These are phyloP conservation scores for Drosophila falleni DNA, from an alignment of 2,888 invertebrate species.

Conservation along the genomic window DNA sequence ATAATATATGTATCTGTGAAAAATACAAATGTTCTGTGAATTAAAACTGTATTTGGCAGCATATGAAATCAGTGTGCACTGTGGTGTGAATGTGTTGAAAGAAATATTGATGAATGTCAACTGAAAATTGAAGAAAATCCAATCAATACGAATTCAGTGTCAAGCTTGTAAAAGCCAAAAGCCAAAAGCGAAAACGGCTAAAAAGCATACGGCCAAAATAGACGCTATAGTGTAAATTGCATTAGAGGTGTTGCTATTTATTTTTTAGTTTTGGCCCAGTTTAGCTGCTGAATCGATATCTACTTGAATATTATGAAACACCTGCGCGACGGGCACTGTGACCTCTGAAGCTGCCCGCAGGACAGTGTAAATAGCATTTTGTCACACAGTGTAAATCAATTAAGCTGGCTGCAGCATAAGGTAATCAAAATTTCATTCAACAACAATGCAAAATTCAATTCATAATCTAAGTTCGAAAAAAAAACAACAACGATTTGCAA, in stretches of 20 bases:
- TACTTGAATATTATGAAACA: slow-evolving; percentile 73
- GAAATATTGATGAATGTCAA: slow-evolving; percentile 13
- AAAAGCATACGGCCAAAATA: slow-evolving; percentile 26
- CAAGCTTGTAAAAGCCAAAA: slow-evolving; percentile 36
- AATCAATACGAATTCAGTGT: slow-evolving; percentile 54
- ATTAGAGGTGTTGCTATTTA: slow-evolving; percentile 23
- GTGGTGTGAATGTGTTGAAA: slow-evolving; percentile 3
- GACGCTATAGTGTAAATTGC: slow-evolving; percentile 43
- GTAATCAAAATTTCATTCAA: slow-evolving; percentile 39
- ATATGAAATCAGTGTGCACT: slow-evolving; percentile 3
- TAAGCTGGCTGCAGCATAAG: slow-evolving; percentile 29
- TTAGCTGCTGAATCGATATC: slow-evolving; percentile 66
- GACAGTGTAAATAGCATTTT: slow-evolving; percentile 29
- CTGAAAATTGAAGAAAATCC: slow-evolving; percentile 1
- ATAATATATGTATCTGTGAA: slow-evolving; percentile 13
- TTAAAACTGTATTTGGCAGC: slow-evolving; percentile 3
- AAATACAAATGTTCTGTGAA: slow-evolving; percentile 13
- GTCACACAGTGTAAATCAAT: slow-evolving; percentile 21
- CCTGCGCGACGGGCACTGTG: slow-evolving; percentile 35
- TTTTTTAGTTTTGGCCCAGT: slow-evolving; percentile 46
- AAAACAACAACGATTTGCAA: slow-evolving; percentile 15
- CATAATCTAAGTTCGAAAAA: slow-evolving; percentile 1
- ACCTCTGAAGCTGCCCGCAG: slow-evolving; percentile 40
- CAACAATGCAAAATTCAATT: slow-evolving; percentile 8
- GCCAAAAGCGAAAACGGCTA: slow-evolving; percentile 21